Evolutionary conservation across 2,888 invertebrate species (phyloP), one percentile per base, ranked within the genome.

Genomic region (Malthinus seriepunctatus): DNA sequence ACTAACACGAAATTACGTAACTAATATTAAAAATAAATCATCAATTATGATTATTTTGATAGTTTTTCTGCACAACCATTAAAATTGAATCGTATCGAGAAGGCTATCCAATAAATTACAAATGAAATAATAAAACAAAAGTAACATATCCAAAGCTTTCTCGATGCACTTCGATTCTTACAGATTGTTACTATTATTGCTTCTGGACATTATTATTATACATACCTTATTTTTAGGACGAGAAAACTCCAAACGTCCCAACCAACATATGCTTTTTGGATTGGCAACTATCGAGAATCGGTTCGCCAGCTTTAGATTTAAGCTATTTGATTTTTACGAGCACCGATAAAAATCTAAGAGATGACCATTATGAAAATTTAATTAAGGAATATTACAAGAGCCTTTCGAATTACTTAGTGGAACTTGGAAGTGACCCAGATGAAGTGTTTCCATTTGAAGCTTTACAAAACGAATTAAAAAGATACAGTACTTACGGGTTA

Each of bases 321-420:
- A 55, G 68, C 3, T 74, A 75, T 48, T 64, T 73, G 56, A 50
- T 76, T 8, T 74, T 71, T 51, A 69, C 69, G 6, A 67, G 66
- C 49, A 48, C 66, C 32, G 60, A 63, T 6, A 63, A 63, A 8
- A 56, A 68, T 14, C 58, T 68, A 14, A 61, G 71, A 7, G 39
- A 56, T 14, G 34, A 64, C 47, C 55, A 69, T 37, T 72, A 53
- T 31, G 63, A 71, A n/a, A 49, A 62, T 8, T 38, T 73, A 4
- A 35, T 73, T 4, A 50, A 63, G n/a, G 56, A 61, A 32, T 73
- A 73, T 57, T 56, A 73, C 57, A 46, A 67, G 37, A 65, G 67
- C 0, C 48, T 73, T n/a, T 63, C 60, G 8, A 55, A 59, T 2
- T 56, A 44, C 51, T 56, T 72, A 2, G 14, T 37, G 32, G 60